Evolutionary conservation across 2,113 vertebrate genomes (phyloP), one percentile per base, ranked within the genome.

Genomic region (Otocyon megalotis): DNA sequence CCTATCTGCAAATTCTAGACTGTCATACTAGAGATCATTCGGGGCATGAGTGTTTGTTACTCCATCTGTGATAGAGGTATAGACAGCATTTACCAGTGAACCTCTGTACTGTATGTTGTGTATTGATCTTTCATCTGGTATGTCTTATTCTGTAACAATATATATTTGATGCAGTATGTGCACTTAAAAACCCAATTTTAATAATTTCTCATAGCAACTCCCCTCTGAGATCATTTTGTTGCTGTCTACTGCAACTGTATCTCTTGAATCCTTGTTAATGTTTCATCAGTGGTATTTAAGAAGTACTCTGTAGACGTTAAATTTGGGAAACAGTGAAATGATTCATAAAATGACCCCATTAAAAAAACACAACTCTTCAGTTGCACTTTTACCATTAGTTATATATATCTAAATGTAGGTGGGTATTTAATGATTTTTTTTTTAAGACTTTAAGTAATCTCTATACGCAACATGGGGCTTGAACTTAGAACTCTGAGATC

Each of bases 191-290:
- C 53, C 63, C 15, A 26, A 11, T 76, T 92, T 89, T 94, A 72
- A 20, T 87, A 20, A 95, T 86, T 93, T 91, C 26, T 94, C 53
- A 63, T 9, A 85, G 43, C 43, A 65, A 2, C 26, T 91, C 16
- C 58, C 58, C 65, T 85, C 1, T 22, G 30, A 96, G 43, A 43
- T 60, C n/a, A 20, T 81, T 94, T 69, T 76, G 19, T 81, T 93
- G 60, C 56, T 80, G 7, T 92, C 32, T 58, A 12, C 35, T 69
- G 30, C 22, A 86, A 0, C 20, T 77, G 8, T 6, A 20, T 87
- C 54, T 93, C 69, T 82, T 82, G 28, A 93, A 92, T 86, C 60
- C 24, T n/a, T 88, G 9, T 62, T 95, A 72, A 22, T 95, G 67
- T n/a, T 95, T 92, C 30, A 65, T 81, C 15, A 15, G 0, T 54